Conservation (phyloP, 2,888 invertebrate genomes). For the Merodon equestris region DNA sequence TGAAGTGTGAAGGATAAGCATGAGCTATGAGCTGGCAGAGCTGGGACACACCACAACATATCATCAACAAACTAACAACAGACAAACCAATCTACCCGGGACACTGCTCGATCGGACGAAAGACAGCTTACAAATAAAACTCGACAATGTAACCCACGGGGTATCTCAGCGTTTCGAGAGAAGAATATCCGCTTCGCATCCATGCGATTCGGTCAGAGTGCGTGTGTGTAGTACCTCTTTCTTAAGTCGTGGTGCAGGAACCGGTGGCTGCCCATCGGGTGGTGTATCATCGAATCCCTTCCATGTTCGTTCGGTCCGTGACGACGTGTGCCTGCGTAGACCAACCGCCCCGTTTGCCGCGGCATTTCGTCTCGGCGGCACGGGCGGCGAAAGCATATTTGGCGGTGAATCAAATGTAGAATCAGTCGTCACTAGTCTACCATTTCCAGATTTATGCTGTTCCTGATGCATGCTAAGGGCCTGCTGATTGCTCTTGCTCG, state of each 20-base stretch:
- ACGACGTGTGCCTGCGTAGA: slow-evolving; percentile 73
- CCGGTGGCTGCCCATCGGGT: slow-evolving; percentile 71
- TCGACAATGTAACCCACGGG: slow-evolving; percentile 57
- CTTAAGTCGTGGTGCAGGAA: slow-evolving; percentile 76
- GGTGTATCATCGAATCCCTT: slow-evolving; percentile 71
- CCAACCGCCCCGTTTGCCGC: slow-evolving; percentile 64
- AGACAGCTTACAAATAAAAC: too few species aligned
- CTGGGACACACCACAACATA: background rate
- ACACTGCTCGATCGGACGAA: too few species aligned
- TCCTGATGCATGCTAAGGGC: slow-evolving; percentile 43
- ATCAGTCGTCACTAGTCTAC: slow-evolving; percentile 71
- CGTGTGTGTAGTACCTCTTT: slow-evolving; percentile 75
- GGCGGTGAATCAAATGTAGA: slow-evolving; percentile 77
- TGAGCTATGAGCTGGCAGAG: background rate
- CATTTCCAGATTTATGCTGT: slow-evolving; percentile 19
- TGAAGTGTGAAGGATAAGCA: background rate
- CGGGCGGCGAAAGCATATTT: slow-evolving; percentile 77
- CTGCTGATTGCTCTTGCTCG: slow-evolving; percentile 69
- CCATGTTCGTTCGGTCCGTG: slow-evolving; percentile 74
- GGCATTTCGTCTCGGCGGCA: slow-evolving; percentile 74
- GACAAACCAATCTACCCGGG: too few species aligned
- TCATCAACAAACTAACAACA: too few species aligned
- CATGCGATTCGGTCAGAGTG: slow-evolving; percentile 61
- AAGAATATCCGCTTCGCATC: slow-evolving; percentile 53
- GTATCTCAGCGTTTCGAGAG: slow-evolving; percentile 31